Evolutionary conservation across 2,888 invertebrate genomes (phyloP).

Genomic region (Andrena minutula): DNA sequence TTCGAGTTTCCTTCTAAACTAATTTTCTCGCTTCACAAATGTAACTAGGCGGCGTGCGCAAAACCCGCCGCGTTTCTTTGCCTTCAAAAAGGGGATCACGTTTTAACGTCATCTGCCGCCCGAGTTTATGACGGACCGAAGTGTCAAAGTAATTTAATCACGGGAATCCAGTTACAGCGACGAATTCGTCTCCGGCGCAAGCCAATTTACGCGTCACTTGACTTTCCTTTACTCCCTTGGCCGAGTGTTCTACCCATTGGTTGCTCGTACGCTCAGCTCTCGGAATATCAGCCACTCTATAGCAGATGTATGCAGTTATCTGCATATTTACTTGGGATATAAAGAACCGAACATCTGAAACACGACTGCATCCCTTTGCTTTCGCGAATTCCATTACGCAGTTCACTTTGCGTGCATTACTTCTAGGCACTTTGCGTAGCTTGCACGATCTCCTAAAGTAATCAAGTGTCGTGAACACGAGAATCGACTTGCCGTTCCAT

Average conservation of each 20-base stretch:
- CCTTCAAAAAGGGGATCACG: neutral
- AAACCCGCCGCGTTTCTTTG: neutral
- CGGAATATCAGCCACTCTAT: too few relatives aligned
- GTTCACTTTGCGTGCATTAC: neutral
- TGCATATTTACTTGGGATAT: too few relatives aligned
- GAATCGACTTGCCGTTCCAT: neutral
- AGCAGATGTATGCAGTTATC: too few relatives aligned
- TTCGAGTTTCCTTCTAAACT: conserved; percentile 43
- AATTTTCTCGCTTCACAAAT: conserved; percentile 24
- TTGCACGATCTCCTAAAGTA: neutral
- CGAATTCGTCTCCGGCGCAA: neutral
- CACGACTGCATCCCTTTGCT: too few relatives aligned
- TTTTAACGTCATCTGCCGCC: neutral
- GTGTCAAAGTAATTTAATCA: conserved; percentile 10
- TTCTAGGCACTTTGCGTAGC: neutral
- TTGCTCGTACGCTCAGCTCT: too few relatives aligned
- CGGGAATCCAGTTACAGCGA: neutral
- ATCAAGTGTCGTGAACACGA: neutral
- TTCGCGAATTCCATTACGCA: too few relatives aligned
- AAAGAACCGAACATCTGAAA: too few relatives aligned
- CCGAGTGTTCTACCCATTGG: too few relatives aligned
- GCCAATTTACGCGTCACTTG: neutral
- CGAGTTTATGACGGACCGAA: neutral
- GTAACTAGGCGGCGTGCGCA: neutral
- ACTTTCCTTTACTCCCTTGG: neutral